A percentile compares a stretch with the other conserved stretches of the same genome.
Evolutionary conservation across 2,113 vertebrate species (phyloP).

Genomic region (Oncorhynchus nerka): DNA sequence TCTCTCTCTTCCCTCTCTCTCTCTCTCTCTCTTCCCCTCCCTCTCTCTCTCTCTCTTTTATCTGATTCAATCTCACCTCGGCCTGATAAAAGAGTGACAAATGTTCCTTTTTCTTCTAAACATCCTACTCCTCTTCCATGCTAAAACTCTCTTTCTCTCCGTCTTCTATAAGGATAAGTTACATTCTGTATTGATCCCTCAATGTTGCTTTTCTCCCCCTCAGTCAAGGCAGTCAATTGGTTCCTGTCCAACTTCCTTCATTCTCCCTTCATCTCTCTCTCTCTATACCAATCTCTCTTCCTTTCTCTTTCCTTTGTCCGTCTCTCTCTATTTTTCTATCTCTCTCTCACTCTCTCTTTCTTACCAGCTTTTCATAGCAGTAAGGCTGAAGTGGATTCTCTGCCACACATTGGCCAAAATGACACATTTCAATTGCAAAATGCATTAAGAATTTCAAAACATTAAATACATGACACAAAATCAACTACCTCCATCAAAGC

Average conservation of each 20-base stretch:
- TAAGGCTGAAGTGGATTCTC: neutral
- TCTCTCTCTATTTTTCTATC: slow-evolving; percentile 2
- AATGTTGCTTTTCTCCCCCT: slow-evolving; percentile 42
- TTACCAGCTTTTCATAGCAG: neutral
- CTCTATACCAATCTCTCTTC: neutral
- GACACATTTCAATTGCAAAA: no score
- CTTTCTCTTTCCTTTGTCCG: neutral
- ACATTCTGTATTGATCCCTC: slow-evolving; percentile 58
- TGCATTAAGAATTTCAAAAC: no score
- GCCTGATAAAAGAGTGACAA: neutral
- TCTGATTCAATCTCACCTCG: neutral
- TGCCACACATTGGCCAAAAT: neutral
- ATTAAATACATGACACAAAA: no score
- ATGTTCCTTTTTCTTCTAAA: slow-evolving; percentile 51
- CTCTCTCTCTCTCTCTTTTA: neutral
- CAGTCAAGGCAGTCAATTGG: slow-evolving; percentile 24
- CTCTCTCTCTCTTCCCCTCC: no score
- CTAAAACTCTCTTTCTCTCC: slow-evolving; percentile 42
- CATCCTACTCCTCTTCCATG: slow-evolving; percentile 48
- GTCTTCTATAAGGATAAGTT: slow-evolving; percentile 47
- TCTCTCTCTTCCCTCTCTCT: neutral
- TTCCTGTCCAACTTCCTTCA: slow-evolving; percentile 38
- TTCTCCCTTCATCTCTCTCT: slow-evolving; percentile 4
- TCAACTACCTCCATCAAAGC: no score
- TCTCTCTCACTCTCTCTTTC: neutral